Base-by-base conservation (phyloP, 2,888 invertebrate genomes). In the Notocelia uddmanniana region DNA sequence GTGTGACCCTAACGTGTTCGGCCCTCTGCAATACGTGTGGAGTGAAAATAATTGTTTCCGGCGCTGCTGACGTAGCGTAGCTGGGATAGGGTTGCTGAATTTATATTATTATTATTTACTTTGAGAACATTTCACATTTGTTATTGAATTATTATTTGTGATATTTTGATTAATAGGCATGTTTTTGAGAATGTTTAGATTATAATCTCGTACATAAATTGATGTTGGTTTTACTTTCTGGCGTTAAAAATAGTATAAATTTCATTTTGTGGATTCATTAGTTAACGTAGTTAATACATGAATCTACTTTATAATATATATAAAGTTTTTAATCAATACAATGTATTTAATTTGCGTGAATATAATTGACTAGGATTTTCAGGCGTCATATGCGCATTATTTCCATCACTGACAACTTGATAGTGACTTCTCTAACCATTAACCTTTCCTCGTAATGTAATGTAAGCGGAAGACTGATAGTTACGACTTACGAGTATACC, bases 1-100 rank as follows among this genome's bases (percentile, higher is more conserved):
- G 64, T 70, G 71, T 70, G 66, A 60, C 70, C 75, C 75, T 72
- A 74, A 69, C 71, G 41, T 63, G 62, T 62, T 70, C 78, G 76
- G 78, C 73, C 76, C 74, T 74, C 71, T 71, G 73, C 76, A 69
- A 73, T 76, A 82, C 80, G 80, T 81, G 77, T 79, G 77, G 84
- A 83, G 79, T 75, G 78, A 83, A 84, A 86, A 87, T 87, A 88
- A 89, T 88, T 87, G 86, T 84, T 86, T 87, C 85, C 86, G 81
- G 80, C 82, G 80, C 80, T 80, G 78, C 78, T 80, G 80, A 81
- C 80, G 81, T 77, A 69, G 75, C 75, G 72, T 66, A 60, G 64
- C 75, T 63, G 62, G 73, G 69, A 68, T 71, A 71, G 76, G 74
- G 76, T 76, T 74, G 59, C 31, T 55, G 26, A 19, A 63, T 52